A percentile compares a stretch with the other conserved stretches of the same genome.
Conservation (phyloP, 2,797 vertebrate genomes). For the Etheostoma nigrum region DNA sequence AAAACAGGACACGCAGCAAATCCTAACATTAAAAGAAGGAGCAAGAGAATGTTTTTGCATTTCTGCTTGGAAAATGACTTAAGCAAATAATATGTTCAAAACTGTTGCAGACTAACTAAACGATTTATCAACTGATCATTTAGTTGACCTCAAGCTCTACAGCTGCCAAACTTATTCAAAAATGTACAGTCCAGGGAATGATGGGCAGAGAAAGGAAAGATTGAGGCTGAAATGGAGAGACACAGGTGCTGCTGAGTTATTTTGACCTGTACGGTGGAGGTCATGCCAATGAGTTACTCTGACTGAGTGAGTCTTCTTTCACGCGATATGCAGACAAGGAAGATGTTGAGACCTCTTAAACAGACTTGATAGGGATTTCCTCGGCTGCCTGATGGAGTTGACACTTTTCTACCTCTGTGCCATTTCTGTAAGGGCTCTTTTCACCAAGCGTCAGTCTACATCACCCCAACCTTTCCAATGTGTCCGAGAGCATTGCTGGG, state of each 20-base stretch:
- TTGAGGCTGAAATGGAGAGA: conserved; percentile 28
- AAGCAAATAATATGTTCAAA: neutral
- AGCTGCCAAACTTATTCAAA: neutral
- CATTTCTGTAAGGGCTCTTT: conserved; percentile 70
- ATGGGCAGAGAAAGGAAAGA: neutral
- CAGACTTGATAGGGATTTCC: conserved; percentile 72
- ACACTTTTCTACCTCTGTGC: conserved; percentile 65
- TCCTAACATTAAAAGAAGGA: neutral
- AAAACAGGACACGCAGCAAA: neutral
- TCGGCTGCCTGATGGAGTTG: conserved; percentile 70
- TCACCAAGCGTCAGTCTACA: conserved; percentile 71
- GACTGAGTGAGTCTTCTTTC: conserved; percentile 55
- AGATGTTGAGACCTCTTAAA: conserved; percentile 59
- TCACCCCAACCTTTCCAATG: conserved; percentile 66
- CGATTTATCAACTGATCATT: neutral
- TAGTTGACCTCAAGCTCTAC: neutral
- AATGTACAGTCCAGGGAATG: conserved; percentile 5
- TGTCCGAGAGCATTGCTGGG: conserved; percentile 56
- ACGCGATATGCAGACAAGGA: conserved; percentile 45
- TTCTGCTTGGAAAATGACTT: neutral
- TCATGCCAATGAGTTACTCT: conserved; percentile 25
- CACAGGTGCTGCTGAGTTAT: conserved; percentile 68
- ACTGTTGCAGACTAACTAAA: no score
- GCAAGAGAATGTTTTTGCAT: neutral
- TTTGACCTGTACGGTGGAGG: conserved; percentile 40